phyloP scores from a whole-genome alignment of 92 coral and sea anemone genomes.

The Anthopleura xanthogrammica region DNA sequence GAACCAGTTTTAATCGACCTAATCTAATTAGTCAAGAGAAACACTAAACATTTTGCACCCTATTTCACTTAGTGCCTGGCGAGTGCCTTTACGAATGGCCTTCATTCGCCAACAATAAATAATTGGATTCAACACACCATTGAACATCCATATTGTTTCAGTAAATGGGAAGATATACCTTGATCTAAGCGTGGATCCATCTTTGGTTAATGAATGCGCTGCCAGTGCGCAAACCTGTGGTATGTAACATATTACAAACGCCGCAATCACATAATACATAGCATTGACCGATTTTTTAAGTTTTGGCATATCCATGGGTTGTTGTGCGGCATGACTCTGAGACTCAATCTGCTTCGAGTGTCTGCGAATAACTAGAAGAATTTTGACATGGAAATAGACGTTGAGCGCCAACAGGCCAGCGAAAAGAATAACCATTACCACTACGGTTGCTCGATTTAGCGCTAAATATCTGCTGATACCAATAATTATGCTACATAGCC shows the following conservation, averaged over 20 bases:
- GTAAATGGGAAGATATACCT: background rate
- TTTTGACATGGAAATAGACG: background rate
- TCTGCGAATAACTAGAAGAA: background rate
- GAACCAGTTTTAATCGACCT: background rate
- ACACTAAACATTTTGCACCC: background rate
- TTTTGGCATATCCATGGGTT: background rate
- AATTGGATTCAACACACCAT: background rate
- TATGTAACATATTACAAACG: background rate
- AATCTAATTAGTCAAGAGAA: no score
- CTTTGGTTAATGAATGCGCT: background rate
- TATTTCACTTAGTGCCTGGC: background rate
- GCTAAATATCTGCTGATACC: background rate
- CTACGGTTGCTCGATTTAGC: background rate
- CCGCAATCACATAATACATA: background rate
- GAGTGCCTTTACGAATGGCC: background rate
- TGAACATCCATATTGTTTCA: background rate
- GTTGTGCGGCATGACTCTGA: background rate
- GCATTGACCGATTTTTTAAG: background rate
- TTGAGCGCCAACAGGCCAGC: background rate
- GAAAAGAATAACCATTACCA: background rate
- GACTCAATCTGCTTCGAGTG: background rate
- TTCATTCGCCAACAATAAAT: background rate
- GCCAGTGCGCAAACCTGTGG: background rate
- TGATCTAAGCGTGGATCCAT: background rate
- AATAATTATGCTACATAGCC: background rate